phyloP scores from a whole-genome alignment of 2,888 invertebrate species.

The Diadegma fenestrale region DNA sequence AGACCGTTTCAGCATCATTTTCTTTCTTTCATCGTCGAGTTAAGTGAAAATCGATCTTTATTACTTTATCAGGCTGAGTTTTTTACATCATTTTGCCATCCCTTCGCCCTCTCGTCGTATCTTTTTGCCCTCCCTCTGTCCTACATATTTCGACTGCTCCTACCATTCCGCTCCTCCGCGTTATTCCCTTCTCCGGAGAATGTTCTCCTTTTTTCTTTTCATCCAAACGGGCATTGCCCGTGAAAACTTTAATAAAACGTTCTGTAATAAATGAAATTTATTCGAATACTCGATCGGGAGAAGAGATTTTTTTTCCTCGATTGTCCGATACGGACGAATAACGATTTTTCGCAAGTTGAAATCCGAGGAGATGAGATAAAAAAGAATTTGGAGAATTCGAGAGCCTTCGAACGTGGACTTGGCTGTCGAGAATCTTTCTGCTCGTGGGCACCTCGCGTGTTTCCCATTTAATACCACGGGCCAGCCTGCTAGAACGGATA shows the following conservation, averaged over 20 bases:
- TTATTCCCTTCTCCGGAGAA: not conserved
- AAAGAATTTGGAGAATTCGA: not conserved
- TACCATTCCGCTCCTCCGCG: not conserved
- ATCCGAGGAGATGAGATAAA: not conserved
- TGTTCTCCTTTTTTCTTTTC: conserved; percentile 13
- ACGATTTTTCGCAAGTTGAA: not conserved
- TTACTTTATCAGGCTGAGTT: conserved; percentile 64
- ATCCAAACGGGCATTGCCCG: not conserved
- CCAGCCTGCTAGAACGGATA: not conserved
- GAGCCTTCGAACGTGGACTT: not conserved
- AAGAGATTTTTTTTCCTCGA: not conserved
- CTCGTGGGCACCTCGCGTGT: not conserved
- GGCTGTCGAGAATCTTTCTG: not conserved
- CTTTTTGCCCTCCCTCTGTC: conserved; percentile 21
- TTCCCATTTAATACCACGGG: not conserved
- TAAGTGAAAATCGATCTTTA: conserved; percentile 70
- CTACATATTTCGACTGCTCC: conserved; percentile 20
- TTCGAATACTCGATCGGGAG: not conserved
- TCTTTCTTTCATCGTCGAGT: conserved; percentile 59
- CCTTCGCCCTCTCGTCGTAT: conserved; percentile 7
- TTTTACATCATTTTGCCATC: conserved; percentile 49
- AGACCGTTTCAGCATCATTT: conserved; percentile 51
- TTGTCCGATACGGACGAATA: not conserved
- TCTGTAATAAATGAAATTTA: not conserved
- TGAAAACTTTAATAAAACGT: conserved; percentile 17